Conservation (phyloP, 2,113 vertebrate species). For the Ochotona princeps region DNA sequence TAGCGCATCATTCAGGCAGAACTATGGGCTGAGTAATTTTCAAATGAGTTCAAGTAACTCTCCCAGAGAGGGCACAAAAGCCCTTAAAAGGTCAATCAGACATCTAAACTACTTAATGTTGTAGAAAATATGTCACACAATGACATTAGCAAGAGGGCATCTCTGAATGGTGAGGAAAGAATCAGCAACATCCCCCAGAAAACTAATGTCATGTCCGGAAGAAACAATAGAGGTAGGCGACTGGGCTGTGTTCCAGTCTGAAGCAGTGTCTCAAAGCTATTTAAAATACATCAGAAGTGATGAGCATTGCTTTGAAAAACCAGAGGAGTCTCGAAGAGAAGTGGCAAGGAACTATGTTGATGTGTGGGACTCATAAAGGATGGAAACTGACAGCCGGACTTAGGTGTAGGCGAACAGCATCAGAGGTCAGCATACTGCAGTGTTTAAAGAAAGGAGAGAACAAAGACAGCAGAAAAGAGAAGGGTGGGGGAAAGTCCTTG, state of each 20-base stretch:
- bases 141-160: conserved; percentile 21
- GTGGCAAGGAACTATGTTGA: background rate
- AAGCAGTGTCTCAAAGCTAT: background rate
- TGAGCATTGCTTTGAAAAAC: background rate
- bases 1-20: background rate
- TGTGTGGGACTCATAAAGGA: background rate
- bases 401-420: background rate
- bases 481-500: background rate
- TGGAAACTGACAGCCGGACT: background rate
- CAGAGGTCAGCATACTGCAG: background rate
- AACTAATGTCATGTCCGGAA: background rate
- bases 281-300: conserved; percentile 50
- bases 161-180: conserved; percentile 10
- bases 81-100: background rate
- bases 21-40: background rate
- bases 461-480: conserved; percentile 31
- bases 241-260: background rate
- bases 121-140: background rate
- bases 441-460: conserved; percentile 52
- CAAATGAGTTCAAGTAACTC: conserved; percentile 24
- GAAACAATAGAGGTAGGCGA: background rate
- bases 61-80: background rate
- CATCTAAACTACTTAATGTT: background rate
- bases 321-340: background rate
- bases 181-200: background rate